Base-by-base conservation (phyloP, 2,113 vertebrate species). In the Emberiza fucata region DNA sequence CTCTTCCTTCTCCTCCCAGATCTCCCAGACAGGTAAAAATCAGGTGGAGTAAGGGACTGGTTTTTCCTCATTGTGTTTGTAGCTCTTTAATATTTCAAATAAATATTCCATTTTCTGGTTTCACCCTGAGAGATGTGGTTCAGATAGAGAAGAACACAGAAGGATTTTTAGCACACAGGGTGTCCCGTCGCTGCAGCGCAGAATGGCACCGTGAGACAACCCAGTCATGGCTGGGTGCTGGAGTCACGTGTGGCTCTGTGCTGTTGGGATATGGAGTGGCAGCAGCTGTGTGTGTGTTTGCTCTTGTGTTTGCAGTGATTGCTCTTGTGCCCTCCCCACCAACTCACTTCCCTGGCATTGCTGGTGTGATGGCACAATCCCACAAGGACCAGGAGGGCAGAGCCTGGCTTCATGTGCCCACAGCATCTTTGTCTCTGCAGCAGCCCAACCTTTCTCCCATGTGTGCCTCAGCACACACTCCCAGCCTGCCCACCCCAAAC, bases 21-120 rank as follows among this genome's bases (percentile, higher is more conserved):
- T 94, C n/a, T 75, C 59, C 39, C 29, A 91, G 29, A 5, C 42
- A 91, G 73, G 82, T 90, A 93, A 94, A 82, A 86, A 42, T 28
- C 39, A 39, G 18, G 27, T 2, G 0, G 16, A 65, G 7, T 27
- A 81, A 8, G 13, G 24, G 10, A 33, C 29, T 84, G 5, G 0
- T 5, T 86, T 84, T 86, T 72, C 31, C 4, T 75, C 10, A 3
- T 56, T 4, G 6, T 39, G 15, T 64, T 88, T 75, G 19, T 75
- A 54, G 27, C 40, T 75, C 18, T 68, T 64, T 54, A 48, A 20
- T 61, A 31, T 69, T 48, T 23, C 39, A 50, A 69, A 65, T 20
- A 68, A 89, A 42, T 73, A 23, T 0, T 69, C 44, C 3, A 10
- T 63, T 73, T 87, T 64, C 11, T 50, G 35, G 3, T 75, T 94